Evolutionary conservation across 2,113 vertebrate species (phyloP), one percentile per base, ranked within the genome.

Genomic region (Caranx melampygus): DNA sequence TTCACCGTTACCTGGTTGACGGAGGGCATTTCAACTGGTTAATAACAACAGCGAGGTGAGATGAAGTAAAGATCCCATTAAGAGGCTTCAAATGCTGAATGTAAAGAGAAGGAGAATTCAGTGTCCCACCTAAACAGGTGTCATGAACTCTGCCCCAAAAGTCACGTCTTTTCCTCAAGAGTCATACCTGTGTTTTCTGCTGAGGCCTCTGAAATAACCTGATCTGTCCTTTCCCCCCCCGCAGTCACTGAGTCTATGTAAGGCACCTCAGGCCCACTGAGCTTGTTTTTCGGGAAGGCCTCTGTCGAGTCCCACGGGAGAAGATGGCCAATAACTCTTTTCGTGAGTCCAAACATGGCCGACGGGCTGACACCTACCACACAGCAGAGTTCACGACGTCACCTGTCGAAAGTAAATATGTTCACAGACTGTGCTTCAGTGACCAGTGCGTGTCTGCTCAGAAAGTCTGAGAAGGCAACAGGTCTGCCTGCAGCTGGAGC

Each of bases 321-420:
- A 49, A 74, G 55, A 95, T 98, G 97, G 97, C 97, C 90, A 96
- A 94, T 91, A 98, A 98, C 93, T 98, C 97, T n/a, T 94, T 96
- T 35, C 94, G 95, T 59, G 95, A 95, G 10, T 95, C 97, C 62
- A 98, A 97, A 95, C 95, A 96, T 68, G 92, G 95, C 86, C 92
- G 94, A 75, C 90, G 94, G 47, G 95, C 93, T 64, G 96, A 97
- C 91, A 92, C 95, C 92, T 96, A 97, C 93, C 96, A 95, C 51
- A 94, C 97, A 79, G 92, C 92, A 70, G 96, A 96, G 75, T 97
- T 98, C 94, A 96, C 97, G 94, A 97, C 97, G 37, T 98, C 97
- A 81, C 96, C 97, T 51, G 94, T 96, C 60, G 96, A 98, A 91
- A 98, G 98, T 99, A 94, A 94, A 77, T 81, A 66, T 37, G 35